Base-by-base conservation (phyloP, 2,797 vertebrate genomes). In the Amazona ochrocephala region DNA sequence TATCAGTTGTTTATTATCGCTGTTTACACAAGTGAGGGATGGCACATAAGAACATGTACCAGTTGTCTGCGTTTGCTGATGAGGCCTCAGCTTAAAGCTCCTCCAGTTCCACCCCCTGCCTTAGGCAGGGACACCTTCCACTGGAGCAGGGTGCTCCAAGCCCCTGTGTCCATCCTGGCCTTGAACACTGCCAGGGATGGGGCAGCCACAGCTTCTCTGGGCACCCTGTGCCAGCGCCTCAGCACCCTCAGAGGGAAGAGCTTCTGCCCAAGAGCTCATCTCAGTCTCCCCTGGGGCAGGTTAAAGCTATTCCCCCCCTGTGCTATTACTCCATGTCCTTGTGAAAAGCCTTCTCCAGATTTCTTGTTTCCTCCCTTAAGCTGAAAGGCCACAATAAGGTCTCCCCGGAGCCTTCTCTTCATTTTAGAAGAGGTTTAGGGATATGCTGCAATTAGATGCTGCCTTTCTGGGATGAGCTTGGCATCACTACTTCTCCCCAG, bases 11-110 rank as follows among this genome's bases (percentile, higher is more conserved):
- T 95, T 94, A 66, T 26, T 78, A 37, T 34, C 32, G 10, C 53
- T 86, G 92, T 89, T 96, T 91, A 96, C 70, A 91, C 42, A 66
- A 91, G 62, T 22, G 58, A 11, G 87, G 70, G 91, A 92, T 90
- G 88, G 90, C 89, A 91, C 87, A 80, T 8, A 15, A 32, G 79
- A 87, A 85, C 75, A 72, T 0, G 13, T 58, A 75, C 73, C 61
- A 61, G 80, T 45, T 42, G 37, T 11, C 53, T 41, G 5, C 20
- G 24, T 42, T 64, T 73, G 73, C 71, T 79, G 60, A 19, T 17
- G 64, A 47, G 70, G 37, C 23, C n/a, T 58, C n/a, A 58, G 22
- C 22, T 58, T 58, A 58, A 58, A 58, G 54, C 32, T 23, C 54
- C 0, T 10, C 32, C 32, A n/a, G 9, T 3, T 14, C 54, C 54